Evolutionary conservation across 2,888 invertebrate species (phyloP).

Genomic region (Ischnura elegans): DNA sequence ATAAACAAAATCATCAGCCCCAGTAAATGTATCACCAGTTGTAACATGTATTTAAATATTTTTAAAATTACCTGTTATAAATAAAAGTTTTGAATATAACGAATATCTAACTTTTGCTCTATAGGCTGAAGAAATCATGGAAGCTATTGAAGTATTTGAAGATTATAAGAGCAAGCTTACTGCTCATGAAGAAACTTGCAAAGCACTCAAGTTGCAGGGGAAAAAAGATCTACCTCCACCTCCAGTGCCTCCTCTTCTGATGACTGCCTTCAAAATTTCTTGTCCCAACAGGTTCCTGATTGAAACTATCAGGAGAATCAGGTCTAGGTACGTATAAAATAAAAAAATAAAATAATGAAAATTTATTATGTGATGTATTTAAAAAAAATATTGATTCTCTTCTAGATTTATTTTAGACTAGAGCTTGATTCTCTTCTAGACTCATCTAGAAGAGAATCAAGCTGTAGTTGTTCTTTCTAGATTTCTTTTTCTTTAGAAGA

Average conservation of each 20-base stretch:
- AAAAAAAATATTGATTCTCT: no score
- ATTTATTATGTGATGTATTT: no score
- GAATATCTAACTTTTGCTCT: neutral
- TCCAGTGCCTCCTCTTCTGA: slow-evolving; percentile 87
- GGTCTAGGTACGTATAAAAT: slow-evolving; percentile 85
- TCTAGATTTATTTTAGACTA: no score
- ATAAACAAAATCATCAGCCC: neutral
- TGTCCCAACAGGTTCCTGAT: slow-evolving; percentile 90
- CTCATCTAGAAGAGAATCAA: no score
- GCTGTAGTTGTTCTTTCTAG: no score
- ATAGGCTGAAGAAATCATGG: slow-evolving; percentile 93
- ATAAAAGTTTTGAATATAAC: slow-evolving; percentile 37
- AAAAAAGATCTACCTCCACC: slow-evolving; percentile 77
- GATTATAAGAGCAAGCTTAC: slow-evolving; percentile 82
- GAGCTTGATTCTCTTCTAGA: no score
- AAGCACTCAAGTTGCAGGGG: slow-evolving; percentile 74
- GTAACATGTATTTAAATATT: no score
- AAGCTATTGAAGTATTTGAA: slow-evolving; percentile 90
- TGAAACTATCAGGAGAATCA: slow-evolving; percentile 88
- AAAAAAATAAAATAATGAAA: no score
- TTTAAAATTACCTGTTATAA: no score
- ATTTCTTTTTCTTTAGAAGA: no score
- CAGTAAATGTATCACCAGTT: no score
- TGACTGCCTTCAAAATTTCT: slow-evolving; percentile 88
- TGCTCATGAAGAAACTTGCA: slow-evolving; percentile 77